Conservation (phyloP, 2,113 vertebrate genomes). For the Plecotus auritus region DNA sequence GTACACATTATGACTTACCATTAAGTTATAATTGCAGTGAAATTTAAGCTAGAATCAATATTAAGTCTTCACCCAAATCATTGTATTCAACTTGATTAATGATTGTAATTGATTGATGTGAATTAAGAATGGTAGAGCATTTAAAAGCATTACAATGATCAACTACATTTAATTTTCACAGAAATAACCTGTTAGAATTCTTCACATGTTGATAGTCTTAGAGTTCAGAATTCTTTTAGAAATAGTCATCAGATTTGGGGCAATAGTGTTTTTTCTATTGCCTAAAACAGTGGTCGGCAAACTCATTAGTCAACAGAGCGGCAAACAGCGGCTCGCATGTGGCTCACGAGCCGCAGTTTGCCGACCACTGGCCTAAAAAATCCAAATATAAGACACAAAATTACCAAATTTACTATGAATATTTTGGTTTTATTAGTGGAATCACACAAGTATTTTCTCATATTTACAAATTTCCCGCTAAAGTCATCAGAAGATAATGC, state of each 20-base stretch:
- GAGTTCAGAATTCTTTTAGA: not conserved
- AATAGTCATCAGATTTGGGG: not conserved
- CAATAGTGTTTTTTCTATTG: not conserved
- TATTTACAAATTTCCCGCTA: not conserved
- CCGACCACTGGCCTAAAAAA: not conserved
- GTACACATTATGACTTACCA: constrained; percentile 46
- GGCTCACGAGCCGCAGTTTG: too few species aligned
- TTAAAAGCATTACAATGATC: constrained; percentile 50
- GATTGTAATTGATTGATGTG: constrained; percentile 50
- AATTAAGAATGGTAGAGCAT: constrained; percentile 70
- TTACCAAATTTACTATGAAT: not conserved
- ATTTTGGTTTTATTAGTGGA: not conserved
- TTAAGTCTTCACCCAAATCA: constrained; percentile 45
- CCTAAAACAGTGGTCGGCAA: not conserved
- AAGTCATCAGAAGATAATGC: not conserved
- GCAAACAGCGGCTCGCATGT: too few species aligned
- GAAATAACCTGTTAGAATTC: constrained; percentile 8
- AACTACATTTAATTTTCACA: constrained; percentile 62
- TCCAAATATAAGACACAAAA: not conserved
- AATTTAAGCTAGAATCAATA: constrained; percentile 65
- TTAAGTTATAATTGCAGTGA: constrained; percentile 66
- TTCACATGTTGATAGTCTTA: not conserved
- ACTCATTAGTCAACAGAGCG: too few species aligned
- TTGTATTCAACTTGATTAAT: constrained; percentile 60
- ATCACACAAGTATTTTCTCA: not conserved